phyloP scores from a whole-genome alignment of 2,797 vertebrate genomes.

The Takifugu ocellatus region DNA sequence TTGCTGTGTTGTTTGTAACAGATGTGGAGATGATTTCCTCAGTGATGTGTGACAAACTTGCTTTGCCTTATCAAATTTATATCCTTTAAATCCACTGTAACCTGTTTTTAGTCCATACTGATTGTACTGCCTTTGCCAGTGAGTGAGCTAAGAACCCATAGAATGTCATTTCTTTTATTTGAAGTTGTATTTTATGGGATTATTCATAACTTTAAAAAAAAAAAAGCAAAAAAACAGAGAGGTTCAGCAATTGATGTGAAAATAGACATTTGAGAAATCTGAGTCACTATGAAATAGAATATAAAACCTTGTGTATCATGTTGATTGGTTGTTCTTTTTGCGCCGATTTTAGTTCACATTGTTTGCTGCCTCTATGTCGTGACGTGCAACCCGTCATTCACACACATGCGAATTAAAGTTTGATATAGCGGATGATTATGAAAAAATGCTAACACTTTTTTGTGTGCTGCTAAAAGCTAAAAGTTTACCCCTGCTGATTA shows the following conservation, averaged over 20 bases:
- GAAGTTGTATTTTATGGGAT: constrained; percentile 5
- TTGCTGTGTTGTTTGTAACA: neutral
- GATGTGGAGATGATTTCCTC: constrained; percentile 9
- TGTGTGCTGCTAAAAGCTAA: too few species aligned
- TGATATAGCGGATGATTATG: too few species aligned
- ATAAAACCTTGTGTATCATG: neutral
- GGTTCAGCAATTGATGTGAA: neutral
- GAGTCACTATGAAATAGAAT: constrained; percentile 1
- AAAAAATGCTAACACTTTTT: too few species aligned
- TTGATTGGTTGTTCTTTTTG: constrained; percentile 1
- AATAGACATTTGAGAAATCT: neutral
- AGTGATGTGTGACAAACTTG: constrained; percentile 28
- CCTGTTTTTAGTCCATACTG: constrained; percentile 11
- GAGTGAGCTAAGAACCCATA: constrained; percentile 15
- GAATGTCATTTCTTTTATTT: constrained; percentile 23
- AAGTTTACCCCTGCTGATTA: neutral
- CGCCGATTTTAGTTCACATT: neutral
- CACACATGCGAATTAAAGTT: too few species aligned
- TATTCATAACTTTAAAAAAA: neutral
- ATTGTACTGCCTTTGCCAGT: constrained; percentile 32
- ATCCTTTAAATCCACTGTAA: constrained; percentile 15
- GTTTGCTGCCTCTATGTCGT: neutral
- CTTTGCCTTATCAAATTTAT: constrained; percentile 52
- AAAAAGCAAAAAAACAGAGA: neutral
- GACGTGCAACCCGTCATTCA: neutral